phyloP scores from a whole-genome alignment of 1,140 invertebrate species.

The Mya arenaria region DNA sequence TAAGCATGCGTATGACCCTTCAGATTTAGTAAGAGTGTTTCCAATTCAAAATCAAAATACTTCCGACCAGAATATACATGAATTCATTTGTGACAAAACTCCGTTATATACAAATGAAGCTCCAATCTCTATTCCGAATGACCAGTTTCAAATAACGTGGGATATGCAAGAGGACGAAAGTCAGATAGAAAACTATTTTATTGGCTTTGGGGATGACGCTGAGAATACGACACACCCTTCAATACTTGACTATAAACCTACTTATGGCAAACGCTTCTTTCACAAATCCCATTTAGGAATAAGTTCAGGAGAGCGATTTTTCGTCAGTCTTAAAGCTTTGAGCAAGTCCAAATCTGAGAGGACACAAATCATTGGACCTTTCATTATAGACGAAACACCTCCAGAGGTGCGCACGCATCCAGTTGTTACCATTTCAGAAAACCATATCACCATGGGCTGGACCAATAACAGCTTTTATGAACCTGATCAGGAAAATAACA shows the following conservation, averaged over 20 bases:
- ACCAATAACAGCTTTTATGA: conserved; percentile 52
- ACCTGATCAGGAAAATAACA: conserved; percentile 46
- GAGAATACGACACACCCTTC: not conserved
- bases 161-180: conserved; percentile 28
- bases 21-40: not conserved
- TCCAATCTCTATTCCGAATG: conserved; percentile 54
- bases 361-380: conserved; percentile 51
- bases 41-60: not conserved
- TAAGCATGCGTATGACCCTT: not conserved
- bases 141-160: conserved; percentile 50
- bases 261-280: conserved; percentile 34
- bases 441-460: conserved; percentile 55
- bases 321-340: conserved; percentile 50
- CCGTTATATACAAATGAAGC: not conserved
- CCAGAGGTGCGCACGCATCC: conserved; percentile 41
- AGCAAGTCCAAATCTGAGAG: conserved; percentile 61
- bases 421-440: not conserved
- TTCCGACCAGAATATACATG: conserved; percentile 32
- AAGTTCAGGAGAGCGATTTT: conserved; percentile 51
- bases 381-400: conserved; percentile 65
- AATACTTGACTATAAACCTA: conserved; percentile 40
- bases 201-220: conserved; percentile 43
- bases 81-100: conserved; percentile 16
- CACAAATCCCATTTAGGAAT: conserved; percentile 50
- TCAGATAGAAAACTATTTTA: conserved; percentile 49